phyloP scores from a whole-genome alignment of 92 coral and sea anemone genomes.

The Palythoa caribaeorum region DNA sequence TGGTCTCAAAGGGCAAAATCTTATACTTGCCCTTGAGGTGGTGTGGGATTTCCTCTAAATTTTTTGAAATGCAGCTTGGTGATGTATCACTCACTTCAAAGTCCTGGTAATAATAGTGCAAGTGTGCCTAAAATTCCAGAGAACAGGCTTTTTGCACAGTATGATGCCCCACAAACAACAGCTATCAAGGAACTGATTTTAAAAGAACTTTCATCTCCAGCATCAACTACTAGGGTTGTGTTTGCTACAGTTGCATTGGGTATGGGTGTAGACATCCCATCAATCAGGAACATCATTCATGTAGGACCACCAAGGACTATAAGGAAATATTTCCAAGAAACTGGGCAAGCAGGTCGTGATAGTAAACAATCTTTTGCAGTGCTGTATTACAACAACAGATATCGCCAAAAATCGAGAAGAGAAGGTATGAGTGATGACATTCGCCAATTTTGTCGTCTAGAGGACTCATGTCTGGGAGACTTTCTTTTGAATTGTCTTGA shows the following conservation, averaged over 20 bases:
- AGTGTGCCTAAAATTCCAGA: conserved; percentile 16
- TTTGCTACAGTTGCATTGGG: conserved; percentile 79
- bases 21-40: too few relatives aligned
- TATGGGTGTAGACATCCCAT: conserved; percentile 73
- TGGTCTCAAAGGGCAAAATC: too few relatives aligned
- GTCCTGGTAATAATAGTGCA: too few relatives aligned
- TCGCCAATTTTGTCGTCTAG: conserved; percentile 16
- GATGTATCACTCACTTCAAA: too few relatives aligned
- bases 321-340: conserved; percentile 68
- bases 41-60: too few relatives aligned
- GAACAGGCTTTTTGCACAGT: conserved; percentile 46
- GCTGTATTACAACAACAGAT: conserved; percentile 47
- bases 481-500: conserved; percentile 15
- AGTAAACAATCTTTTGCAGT: conserved; percentile 50
- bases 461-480: conserved; percentile 26
- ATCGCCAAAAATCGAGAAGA: conserved; percentile 49
- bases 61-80: too few relatives aligned
- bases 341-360: conserved; percentile 69
- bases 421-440: conserved; percentile 39
- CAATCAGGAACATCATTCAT: conserved; percentile 57
- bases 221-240: conserved; percentile 46
- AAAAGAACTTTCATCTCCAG: conserved; percentile 11
- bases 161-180: conserved; percentile 33
- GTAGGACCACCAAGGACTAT: conserved; percentile 67
- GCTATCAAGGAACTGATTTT: conserved; percentile 48